A percentile compares a stretch with the other conserved stretches of the same genome.
Conservation (phyloP, 2,797 vertebrate genomes). For the Bradypodion ventrale region DNA sequence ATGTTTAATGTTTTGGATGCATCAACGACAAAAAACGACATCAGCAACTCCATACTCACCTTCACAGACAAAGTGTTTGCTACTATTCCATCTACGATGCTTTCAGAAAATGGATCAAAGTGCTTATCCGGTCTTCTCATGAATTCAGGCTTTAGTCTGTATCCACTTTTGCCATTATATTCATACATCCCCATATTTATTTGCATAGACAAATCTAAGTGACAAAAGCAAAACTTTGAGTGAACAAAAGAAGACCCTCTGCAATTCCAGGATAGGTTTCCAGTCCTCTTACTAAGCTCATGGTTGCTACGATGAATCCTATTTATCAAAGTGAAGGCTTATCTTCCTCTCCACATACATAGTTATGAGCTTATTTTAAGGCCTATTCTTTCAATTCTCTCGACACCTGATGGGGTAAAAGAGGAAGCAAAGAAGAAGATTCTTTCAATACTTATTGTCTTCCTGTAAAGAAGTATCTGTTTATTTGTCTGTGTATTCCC, state of each 20-base stretch:
- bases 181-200: constrained; percentile 98
- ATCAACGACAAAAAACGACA: background rate
- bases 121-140: constrained; percentile 97
- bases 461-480: too few relatives aligned
- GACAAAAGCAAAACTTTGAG: constrained; percentile 20
- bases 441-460: too few relatives aligned
- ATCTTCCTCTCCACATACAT: background rate
- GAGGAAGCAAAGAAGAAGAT: too few relatives aligned
- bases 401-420: too few relatives aligned
- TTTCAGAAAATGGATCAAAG: constrained; percentile 96
- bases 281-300: background rate
- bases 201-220: constrained; percentile 95
- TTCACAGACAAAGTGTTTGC: constrained; percentile 98
- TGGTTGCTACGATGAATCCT: background rate
- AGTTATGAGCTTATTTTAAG: background rate
- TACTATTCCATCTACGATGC: constrained; percentile 96
- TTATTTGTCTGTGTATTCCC: too few relatives aligned
- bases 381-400: too few relatives aligned
- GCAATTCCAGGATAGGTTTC: background rate
- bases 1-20: background rate
- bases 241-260: background rate
- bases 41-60: constrained; percentile 70
- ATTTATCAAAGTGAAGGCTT: background rate
- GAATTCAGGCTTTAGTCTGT: constrained; percentile 94
- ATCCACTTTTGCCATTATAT: constrained; percentile 96